Evolutionary conservation across 2,797 vertebrate genomes (phyloP), one percentile per base, ranked within the genome.

Genomic region (Bryconaethiops microstoma): DNA sequence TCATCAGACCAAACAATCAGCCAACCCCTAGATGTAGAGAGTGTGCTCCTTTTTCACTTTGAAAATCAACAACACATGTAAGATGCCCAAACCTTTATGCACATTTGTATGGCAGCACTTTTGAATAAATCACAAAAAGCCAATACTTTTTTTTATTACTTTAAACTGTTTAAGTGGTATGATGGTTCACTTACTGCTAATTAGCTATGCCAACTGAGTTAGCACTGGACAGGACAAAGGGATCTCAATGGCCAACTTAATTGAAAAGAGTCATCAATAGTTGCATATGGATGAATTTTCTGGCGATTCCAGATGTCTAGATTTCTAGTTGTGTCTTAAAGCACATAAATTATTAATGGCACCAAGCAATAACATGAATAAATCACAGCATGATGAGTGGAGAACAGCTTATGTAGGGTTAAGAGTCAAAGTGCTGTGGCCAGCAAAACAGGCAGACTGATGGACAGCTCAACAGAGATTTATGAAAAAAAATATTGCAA

Each of bases 121-220:
- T 23, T 0, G n/a, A 35, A 71, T 84, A 70, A 65, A 57, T 83
- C 69, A 77, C 62, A 54, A 21, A 23, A 73, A 82, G 82, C 80
- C 70, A 42, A 21, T 82, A 72, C 74, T 77, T 83, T 83, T 83
- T 83, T 85, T 65, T 83, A 85, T 85, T 83, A 81, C 73, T 45
- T 39, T 80, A 39, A 85, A 83, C 52, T 59, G 59, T 80, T 79
- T 64, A 8, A 81, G 79, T 70, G 83, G 81, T 80, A 81, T 60
- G 40, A 67, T 17, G 40, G 79, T 73, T 83, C 83, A 82, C 77
- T 85, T 78, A 78, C 78, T 52, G 79, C 65, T 70, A 83, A 83
- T 85, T 75, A 84, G 52, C 62, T 70, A 29, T 23, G n/a, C 80
- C 70, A 76, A 77, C 39, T 21, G 67, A 64, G 60, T 69, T 74